phyloP scores from a whole-genome alignment of 2,113 vertebrate genomes.

The Pterocles gutturalis region DNA sequence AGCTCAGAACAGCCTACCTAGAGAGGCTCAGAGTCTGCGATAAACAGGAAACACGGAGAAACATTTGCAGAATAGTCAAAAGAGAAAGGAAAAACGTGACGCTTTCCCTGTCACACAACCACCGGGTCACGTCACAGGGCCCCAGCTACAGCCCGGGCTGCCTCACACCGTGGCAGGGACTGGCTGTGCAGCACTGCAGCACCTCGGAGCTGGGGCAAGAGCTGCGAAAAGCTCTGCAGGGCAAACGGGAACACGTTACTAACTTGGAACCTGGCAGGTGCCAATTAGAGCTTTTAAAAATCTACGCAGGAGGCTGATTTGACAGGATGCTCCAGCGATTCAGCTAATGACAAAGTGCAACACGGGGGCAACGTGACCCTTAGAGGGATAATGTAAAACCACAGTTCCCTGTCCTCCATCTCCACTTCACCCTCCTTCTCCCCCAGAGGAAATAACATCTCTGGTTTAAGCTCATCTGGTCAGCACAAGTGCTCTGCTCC shows the following conservation, averaged over 20 bases:
- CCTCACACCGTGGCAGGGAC: background rate
- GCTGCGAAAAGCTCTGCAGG: background rate
- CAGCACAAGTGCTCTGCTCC: background rate
- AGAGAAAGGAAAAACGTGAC: background rate
- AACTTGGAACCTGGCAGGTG: background rate
- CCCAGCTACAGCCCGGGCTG: background rate
- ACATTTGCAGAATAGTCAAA: background rate
- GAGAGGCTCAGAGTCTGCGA: background rate
- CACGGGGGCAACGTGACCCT: rapidly evolving
- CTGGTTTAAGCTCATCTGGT: background rate
- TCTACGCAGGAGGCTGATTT: slow-evolving; percentile 65
- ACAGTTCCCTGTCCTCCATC: background rate
- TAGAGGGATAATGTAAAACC: background rate
- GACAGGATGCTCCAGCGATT: slow-evolving; percentile 51
- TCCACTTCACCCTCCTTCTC: background rate
- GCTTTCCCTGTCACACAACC: background rate
- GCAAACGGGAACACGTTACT: background rate
- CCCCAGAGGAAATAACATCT: background rate
- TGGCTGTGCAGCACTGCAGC: background rate
- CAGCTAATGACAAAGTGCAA: slow-evolving; percentile 46
- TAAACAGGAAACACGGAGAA: slow-evolving; percentile 30
- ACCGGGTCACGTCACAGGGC: rapidly evolving
- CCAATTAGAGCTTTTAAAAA: slow-evolving; percentile 49
- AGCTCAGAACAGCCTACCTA: slow-evolving; percentile 45
- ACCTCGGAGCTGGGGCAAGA: background rate